Evolutionary conservation across 2,888 invertebrate species (phyloP).

Genomic region (Monopis laevigella): DNA sequence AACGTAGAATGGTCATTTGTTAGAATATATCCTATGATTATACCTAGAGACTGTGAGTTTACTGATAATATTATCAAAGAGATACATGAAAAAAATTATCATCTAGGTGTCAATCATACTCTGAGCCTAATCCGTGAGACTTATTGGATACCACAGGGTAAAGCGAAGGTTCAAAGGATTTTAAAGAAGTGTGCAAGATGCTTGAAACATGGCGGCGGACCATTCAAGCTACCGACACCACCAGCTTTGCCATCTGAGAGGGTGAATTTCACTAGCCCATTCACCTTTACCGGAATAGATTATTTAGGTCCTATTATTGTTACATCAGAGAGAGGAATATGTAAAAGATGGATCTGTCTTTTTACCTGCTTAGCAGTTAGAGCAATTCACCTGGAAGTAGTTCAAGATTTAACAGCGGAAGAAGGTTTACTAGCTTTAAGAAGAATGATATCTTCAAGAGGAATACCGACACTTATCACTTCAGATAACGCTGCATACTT

Average conservation of each 20-base stretch:
- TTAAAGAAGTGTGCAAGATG: constrained; percentile 18
- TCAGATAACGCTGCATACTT: constrained; percentile 18
- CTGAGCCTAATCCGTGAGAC: constrained; percentile 16
- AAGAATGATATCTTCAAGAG: constrained; percentile 12
- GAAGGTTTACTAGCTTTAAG: constrained; percentile 15
- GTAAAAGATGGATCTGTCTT: constrained; percentile 9
- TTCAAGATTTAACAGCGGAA: constrained; percentile 15
- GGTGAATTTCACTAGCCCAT: constrained; percentile 2
- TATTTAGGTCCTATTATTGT: constrained; percentile 4
- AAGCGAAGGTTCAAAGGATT: constrained; percentile 15
- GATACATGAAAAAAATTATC: constrained; percentile 18
- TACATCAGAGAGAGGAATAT: background rate
- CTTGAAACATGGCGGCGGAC: constrained; percentile 22
- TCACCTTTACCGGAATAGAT: constrained; percentile 3
- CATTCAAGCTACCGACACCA: constrained; percentile 20
- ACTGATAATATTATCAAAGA: constrained; percentile 15
- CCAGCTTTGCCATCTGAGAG: constrained; percentile 19
- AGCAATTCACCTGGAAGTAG: constrained; percentile 16
- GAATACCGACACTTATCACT: constrained; percentile 13
- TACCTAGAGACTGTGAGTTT: constrained; percentile 16
- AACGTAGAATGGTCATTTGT: constrained; percentile 14
- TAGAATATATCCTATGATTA: constrained; percentile 13
- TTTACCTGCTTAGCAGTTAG: constrained; percentile 13
- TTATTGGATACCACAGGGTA: constrained; percentile 21
- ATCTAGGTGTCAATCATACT: constrained; percentile 19